phyloP scores from a whole-genome alignment of 53 echinoderm and acorn worm species.

The Actinopyga echinites region DNA sequence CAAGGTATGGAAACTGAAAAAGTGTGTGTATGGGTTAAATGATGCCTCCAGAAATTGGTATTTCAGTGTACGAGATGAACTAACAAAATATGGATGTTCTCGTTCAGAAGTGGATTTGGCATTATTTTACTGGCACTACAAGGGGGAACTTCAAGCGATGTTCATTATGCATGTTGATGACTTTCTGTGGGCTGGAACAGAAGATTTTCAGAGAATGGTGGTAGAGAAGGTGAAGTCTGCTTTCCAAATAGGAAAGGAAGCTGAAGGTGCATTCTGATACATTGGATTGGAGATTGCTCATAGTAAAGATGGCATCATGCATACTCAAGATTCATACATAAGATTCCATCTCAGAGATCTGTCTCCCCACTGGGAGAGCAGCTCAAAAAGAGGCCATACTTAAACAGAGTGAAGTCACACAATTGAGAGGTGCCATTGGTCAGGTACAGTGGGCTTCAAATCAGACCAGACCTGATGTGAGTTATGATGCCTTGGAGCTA shows the following conservation, averaged over 20 bases:
- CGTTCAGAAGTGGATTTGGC: neutral
- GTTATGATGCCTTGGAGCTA: neutral
- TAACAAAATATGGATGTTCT: conserved; percentile 5
- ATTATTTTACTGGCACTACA: neutral
- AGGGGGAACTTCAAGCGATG: neutral
- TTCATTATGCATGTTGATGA: neutral
- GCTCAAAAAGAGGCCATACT: neutral
- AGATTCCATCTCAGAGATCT: neutral
- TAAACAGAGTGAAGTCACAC: neutral
- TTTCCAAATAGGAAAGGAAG: neutral
- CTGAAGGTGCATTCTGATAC: neutral
- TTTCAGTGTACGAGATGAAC: neutral
- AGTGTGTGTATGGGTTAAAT: conserved; percentile 9
- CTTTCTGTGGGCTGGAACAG: neutral
- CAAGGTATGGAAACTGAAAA: neutral
- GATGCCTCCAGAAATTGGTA: conserved; percentile 19
- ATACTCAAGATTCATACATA: neutral
- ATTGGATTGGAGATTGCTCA: neutral
- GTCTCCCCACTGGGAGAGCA: neutral
- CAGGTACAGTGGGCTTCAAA: neutral
- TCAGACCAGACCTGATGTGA: neutral
- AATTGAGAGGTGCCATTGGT: neutral
- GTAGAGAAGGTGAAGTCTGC: neutral
- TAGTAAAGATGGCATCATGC: neutral
- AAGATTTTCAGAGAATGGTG: neutral